These are phyloP conservation scores for Mercenaria mercenaria DNA, from an alignment of 1,140 invertebrate species.

Conservation along the genomic window DNA sequence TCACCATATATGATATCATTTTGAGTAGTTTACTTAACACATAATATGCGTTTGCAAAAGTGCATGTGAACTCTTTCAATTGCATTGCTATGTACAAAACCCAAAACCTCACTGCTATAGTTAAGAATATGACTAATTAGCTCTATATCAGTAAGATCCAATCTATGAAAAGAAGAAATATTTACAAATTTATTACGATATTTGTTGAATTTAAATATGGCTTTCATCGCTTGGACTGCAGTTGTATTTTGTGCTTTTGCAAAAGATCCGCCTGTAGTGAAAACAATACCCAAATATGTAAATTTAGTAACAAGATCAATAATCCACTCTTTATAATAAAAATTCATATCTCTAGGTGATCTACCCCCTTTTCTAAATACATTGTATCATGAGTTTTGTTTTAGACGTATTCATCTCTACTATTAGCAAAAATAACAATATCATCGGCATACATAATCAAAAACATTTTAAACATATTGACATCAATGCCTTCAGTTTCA, in stretches of 20 bases:
- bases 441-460: constrained; percentile 47
- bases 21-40: not conserved
- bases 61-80: constrained; percentile 2
- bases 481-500: not conserved
- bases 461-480: constrained; percentile 31
- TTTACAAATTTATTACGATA: not conserved
- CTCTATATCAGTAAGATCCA: constrained; percentile 39
- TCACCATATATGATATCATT: no score
- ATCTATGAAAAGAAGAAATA: not conserved
- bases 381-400: constrained; percentile 33
- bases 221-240: not conserved
- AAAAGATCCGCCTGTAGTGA: constrained; percentile 38
- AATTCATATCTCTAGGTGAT: not conserved
- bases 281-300: constrained; percentile 31
- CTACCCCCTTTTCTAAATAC: constrained; percentile 6
- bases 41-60: not conserved
- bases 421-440: constrained; percentile 1
- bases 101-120: constrained; percentile 32
- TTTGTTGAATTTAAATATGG: constrained; percentile 29
- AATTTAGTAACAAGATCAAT: not conserved
- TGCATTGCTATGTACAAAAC: not conserved
- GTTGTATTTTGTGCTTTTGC: not conserved
- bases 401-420: not conserved
- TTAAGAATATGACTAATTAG: constrained; percentile 11
- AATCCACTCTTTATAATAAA: not conserved